These are phyloP conservation scores for Orussus abietinus DNA, from an alignment of 1,140 invertebrate species.

Conservation along the genomic window DNA sequence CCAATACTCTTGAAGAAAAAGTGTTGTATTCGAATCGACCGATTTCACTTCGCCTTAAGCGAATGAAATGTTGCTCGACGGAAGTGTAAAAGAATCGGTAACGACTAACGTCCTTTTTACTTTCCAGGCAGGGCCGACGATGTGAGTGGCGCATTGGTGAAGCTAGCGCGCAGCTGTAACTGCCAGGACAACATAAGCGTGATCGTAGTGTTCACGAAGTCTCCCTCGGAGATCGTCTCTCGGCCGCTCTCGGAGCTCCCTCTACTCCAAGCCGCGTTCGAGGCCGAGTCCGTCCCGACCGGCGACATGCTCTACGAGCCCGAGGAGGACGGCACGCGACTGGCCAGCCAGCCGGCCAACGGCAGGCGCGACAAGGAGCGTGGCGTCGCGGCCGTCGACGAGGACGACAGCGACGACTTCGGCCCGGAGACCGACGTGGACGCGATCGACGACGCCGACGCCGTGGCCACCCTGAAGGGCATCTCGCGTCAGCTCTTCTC, in stretches of 20 bases:
- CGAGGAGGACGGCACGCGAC: too few species aligned
- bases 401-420: slow-evolving; percentile 53
- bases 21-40: too few species aligned
- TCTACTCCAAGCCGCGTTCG: slow-evolving; percentile 22
- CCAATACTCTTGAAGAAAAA: too few species aligned
- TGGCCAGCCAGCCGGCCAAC: slow-evolving; percentile 15
- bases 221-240: slow-evolving; percentile 62
- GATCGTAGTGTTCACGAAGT: slow-evolving; percentile 79
- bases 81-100: neutral
- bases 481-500: slow-evolving; percentile 31
- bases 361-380: slow-evolving; percentile 3
- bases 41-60: too few species aligned
- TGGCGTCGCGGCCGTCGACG: slow-evolving; percentile 8
- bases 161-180: slow-evolving; percentile 68
- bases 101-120: slow-evolving; percentile 13
- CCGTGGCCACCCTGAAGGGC: slow-evolving; percentile 28
- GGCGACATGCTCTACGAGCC: too few species aligned
- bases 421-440: slow-evolving; percentile 63
- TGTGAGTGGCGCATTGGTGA: slow-evolving; percentile 66
- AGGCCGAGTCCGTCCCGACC: too few species aligned
- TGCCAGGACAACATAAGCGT: slow-evolving; percentile 86
- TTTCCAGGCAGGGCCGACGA: slow-evolving; percentile 62
- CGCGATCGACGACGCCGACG: slow-evolving; percentile 50
- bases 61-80: too few species aligned
- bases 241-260: slow-evolving; percentile 33